Evolutionary conservation across 2,797 vertebrate genomes (phyloP).

Genomic region (Pangasius larnaudii): DNA sequence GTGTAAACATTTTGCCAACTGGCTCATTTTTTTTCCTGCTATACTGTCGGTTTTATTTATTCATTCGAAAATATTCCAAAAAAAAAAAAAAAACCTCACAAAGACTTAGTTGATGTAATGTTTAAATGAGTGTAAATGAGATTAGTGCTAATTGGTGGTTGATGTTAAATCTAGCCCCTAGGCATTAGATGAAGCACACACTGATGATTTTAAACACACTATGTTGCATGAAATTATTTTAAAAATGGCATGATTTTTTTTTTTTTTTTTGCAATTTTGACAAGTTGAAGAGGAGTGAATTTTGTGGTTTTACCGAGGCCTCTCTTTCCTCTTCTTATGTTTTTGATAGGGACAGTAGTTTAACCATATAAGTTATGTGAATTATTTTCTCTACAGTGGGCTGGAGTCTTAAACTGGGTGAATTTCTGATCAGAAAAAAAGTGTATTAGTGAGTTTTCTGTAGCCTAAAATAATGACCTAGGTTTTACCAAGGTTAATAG

Average conservation of each 20-base stretch:
- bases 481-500: background rate
- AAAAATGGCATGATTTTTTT: background rate
- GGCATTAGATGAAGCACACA: slow-evolving; percentile 16
- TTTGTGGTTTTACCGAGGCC: background rate
- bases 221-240: background rate
- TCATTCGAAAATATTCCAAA: background rate
- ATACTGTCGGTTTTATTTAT: slow-evolving; percentile 4
- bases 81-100: background rate
- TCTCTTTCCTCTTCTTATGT: background rate
- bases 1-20: background rate
- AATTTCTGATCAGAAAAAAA: background rate
- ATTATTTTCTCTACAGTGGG: background rate
- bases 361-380: background rate
- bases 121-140: slow-evolving; percentile 29
- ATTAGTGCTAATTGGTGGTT: slow-evolving; percentile 37
- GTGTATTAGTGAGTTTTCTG: background rate
- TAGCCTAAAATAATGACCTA: background rate
- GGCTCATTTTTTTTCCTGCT: background rate
- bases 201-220: background rate
- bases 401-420: background rate
- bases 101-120: background rate
- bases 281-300: background rate
- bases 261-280: background rate
- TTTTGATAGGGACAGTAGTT: background rate
- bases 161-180: slow-evolving; percentile 10